A percentile compares a stretch with the other conserved stretches of the same genome.
These are phyloP conservation scores for Megaleporinus macrocephalus DNA, from an alignment of 2,113 vertebrate species.

Conservation along the genomic window DNA sequence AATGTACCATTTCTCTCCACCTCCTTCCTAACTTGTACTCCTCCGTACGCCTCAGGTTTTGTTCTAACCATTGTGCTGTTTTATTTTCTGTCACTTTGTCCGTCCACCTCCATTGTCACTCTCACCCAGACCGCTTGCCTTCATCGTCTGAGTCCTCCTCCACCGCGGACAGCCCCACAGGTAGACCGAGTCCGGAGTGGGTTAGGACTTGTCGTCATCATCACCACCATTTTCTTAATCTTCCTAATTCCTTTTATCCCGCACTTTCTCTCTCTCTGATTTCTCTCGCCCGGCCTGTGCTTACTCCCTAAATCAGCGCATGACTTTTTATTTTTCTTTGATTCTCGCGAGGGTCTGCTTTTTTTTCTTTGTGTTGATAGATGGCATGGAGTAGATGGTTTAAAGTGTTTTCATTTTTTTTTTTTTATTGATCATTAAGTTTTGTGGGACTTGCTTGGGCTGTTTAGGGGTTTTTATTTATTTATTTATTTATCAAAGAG, in stretches of 20 bases:
- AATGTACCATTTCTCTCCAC: not conserved
- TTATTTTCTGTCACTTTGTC: slow-evolving; percentile 43
- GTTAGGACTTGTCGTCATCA: slow-evolving; percentile 18
- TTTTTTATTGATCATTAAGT: not conserved
- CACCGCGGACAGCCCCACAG: slow-evolving; percentile 47
- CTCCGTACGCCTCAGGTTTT: slow-evolving; percentile 2
- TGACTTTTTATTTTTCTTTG: slow-evolving; percentile 5
- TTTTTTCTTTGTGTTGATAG: not conserved
- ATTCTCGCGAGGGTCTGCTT: not conserved
- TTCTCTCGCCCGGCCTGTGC: slow-evolving; percentile 38
- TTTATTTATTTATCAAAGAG: slow-evolving; percentile 19
- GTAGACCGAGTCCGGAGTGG: slow-evolving; percentile 52
- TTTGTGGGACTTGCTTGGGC: slow-evolving; percentile 17
- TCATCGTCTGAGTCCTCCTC: slow-evolving; percentile 39
- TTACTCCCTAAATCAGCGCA: slow-evolving; percentile 56
- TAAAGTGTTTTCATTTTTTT: not conserved
- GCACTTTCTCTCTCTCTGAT: slow-evolving; percentile 3
- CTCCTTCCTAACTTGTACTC: not conserved
- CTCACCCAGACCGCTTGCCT: slow-evolving; percentile 41
- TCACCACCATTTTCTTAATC: slow-evolving; percentile 9
- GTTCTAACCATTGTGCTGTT: slow-evolving; percentile 19
- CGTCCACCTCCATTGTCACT: slow-evolving; percentile 6
- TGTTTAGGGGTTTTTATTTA: slow-evolving; percentile 33
- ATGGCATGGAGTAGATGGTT: slow-evolving; percentile 10
- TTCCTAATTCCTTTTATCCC: not conserved